These are phyloP conservation scores for Virgularia gustaviana DNA, from an alignment of 92 coral and sea anemone genomes.

Conservation along the genomic window DNA sequence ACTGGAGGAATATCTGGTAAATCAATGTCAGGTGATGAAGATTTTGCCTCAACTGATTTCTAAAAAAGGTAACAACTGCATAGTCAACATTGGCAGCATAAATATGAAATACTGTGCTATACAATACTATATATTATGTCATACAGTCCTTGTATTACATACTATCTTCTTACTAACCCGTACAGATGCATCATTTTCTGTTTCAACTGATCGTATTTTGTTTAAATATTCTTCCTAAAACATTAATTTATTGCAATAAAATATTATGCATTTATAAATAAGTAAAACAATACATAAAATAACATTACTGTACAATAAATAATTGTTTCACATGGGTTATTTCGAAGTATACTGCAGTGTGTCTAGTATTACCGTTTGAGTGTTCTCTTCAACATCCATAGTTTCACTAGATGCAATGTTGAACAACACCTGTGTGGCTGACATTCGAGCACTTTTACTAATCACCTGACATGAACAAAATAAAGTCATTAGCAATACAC, in stretches of 20 bases:
- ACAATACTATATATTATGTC: no score
- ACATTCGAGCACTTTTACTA: slow-evolving; percentile 89
- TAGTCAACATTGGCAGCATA: no score
- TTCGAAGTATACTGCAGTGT: no score
- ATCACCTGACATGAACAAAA: slow-evolving; percentile 59
- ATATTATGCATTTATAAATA: background rate
- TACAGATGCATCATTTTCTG: no score
- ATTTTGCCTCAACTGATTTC: slow-evolving; percentile 4
- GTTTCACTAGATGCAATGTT: slow-evolving; percentile 52
- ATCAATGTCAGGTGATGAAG: slow-evolving; percentile 24
- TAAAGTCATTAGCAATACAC: background rate
- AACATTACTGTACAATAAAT: no score
- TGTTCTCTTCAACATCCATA: slow-evolving; percentile 68
- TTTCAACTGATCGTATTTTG: slow-evolving; percentile 60
- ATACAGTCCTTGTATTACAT: no score
- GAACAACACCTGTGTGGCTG: slow-evolving; percentile 66
- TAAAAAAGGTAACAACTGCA: no score
- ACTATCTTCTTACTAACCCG: no score
- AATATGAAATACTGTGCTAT: no score
- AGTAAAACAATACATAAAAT: background rate
- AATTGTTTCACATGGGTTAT: no score
- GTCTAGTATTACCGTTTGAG: slow-evolving; percentile 81
- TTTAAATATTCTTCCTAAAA: slow-evolving; percentile 64
- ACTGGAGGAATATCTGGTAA: slow-evolving; percentile 18
- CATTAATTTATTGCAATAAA: background rate